Conservation (phyloP, 1,140 invertebrate genomes). For the Zaprionus davidi region DNA sequence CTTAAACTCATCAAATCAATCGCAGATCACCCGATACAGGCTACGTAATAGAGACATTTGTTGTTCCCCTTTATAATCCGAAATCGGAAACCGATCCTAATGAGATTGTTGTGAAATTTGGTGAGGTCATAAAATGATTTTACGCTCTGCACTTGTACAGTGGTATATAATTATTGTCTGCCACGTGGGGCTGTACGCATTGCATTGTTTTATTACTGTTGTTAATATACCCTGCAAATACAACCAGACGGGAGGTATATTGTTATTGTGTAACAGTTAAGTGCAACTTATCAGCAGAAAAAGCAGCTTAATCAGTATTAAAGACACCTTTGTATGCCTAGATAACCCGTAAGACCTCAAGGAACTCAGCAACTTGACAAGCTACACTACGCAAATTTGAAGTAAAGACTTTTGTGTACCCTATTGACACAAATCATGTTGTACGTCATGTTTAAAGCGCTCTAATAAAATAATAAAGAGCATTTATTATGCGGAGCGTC, state of each 20-base stretch:
- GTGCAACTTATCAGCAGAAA: neutral
- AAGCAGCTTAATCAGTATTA: neutral
- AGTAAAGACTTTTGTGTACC: neutral
- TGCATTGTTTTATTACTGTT: slow-evolving; percentile 7
- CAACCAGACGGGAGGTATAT: neutral
- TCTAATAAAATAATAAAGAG: neutral
- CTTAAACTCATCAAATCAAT: too few species aligned
- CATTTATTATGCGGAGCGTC: too few species aligned
- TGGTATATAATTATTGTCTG: neutral
- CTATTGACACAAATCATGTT: neutral
- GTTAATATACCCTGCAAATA: neutral
- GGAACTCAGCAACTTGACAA: neutral
- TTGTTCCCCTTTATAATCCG: too few species aligned
- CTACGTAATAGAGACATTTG: too few species aligned
- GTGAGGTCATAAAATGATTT: neutral
- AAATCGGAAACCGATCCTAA: slow-evolving; percentile 3
- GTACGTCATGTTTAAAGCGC: neutral
- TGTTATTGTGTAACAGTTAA: neutral
- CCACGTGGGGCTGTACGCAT: neutral
- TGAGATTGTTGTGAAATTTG: slow-evolving; percentile 9
- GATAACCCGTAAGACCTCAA: neutral
- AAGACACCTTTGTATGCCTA: neutral
- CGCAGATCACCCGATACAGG: too few species aligned
- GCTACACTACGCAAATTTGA: neutral
- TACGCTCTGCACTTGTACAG: neutral